Conservation (phyloP, 2,113 vertebrate genomes). For the Planiliza haematocheilus region DNA sequence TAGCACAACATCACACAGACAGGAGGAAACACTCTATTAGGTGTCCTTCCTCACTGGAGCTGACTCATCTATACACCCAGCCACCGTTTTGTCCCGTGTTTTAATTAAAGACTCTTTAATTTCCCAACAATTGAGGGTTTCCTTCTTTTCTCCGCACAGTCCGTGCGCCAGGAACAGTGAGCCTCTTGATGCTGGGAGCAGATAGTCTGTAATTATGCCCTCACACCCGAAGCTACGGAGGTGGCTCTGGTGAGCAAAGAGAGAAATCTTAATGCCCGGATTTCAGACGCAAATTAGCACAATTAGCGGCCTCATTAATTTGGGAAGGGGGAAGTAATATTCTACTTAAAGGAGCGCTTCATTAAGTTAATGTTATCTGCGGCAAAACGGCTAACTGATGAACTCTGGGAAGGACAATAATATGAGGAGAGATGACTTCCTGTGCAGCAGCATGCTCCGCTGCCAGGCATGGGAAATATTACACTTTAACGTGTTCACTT, state of each 20-base stretch:
- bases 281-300: constrained; percentile 78
- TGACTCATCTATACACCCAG: not conserved
- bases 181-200: constrained; percentile 72
- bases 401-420: constrained; percentile 42
- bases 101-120: constrained; percentile 77
- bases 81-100: constrained; percentile 19
- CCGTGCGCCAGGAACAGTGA: constrained; percentile 62
- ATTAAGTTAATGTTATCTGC: constrained; percentile 76
- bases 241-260: constrained; percentile 60
- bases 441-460: not conserved
- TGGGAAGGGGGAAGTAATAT: constrained; percentile 78
- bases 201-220: constrained; percentile 79
- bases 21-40: too few species aligned
- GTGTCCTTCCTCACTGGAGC: not conserved
- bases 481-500: too few species aligned
- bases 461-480: too few species aligned
- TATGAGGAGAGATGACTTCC: constrained; percentile 4
- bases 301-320: constrained; percentile 83
- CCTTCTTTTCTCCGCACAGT: constrained; percentile 61
- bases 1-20: too few species aligned
- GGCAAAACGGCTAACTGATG: constrained; percentile 66
- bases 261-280: constrained; percentile 69
- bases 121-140: constrained; percentile 66
- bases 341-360: constrained; percentile 71
- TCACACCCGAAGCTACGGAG: constrained; percentile 76